phyloP scores from a whole-genome alignment of 2,888 invertebrate species.

The Sarcophaga rosellei region DNA sequence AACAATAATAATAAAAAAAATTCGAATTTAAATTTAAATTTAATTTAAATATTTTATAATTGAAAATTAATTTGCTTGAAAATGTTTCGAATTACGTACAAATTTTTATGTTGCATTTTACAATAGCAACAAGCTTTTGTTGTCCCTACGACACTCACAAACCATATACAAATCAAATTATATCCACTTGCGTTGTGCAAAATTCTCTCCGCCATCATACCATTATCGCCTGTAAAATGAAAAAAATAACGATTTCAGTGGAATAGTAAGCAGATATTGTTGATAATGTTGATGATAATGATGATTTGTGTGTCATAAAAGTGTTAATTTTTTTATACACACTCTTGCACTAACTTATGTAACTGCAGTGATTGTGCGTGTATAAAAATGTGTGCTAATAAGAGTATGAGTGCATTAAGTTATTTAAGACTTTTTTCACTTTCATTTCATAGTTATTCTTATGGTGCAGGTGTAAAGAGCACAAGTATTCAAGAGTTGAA shows the following conservation, averaged over 20 bases:
- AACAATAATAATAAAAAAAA: not conserved
- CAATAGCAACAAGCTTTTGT: too few relatives aligned
- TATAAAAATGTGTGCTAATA: not conserved
- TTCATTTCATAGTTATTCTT: not conserved
- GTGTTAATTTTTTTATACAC: slow-evolving; percentile 38
- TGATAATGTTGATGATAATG: slow-evolving; percentile 11
- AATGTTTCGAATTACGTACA: not conserved
- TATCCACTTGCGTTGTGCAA: too few relatives aligned
- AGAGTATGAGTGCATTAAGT: not conserved
- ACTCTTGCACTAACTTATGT: not conserved
- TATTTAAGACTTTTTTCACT: slow-evolving; percentile 8
- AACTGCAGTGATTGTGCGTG: not conserved
- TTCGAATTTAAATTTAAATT: not conserved
- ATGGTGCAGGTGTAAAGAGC: not conserved
- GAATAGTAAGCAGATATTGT: not conserved
- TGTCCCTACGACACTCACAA: too few relatives aligned
- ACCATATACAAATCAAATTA: too few relatives aligned
- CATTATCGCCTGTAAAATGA: not conserved
- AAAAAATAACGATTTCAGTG: not conserved
- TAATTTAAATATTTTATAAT: not conserved
- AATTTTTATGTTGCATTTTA: not conserved
- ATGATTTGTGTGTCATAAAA: slow-evolving; percentile 1
- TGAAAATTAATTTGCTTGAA: not conserved
- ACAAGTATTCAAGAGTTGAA: not conserved
- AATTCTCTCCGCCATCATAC: not conserved